These are phyloP conservation scores for Sinosuthora webbiana DNA, from an alignment of 2,113 vertebrate genomes.

Conservation along the genomic window DNA sequence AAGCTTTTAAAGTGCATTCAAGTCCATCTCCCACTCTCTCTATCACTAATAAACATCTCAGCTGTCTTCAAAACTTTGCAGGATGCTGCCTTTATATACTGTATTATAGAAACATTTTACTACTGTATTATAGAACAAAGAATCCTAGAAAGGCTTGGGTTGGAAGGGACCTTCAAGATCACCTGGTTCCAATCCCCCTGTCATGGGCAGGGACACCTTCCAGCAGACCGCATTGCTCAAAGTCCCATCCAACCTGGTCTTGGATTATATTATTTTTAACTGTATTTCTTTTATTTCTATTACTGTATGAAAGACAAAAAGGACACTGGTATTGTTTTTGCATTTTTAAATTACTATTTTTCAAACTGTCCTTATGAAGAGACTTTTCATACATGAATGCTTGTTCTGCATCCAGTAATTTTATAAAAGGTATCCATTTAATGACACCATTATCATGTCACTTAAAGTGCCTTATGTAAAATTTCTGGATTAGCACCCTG, in stretches of 20 bases:
- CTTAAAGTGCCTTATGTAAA: slow-evolving; percentile 27
- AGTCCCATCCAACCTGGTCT: background rate
- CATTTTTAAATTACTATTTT: slow-evolving; percentile 4
- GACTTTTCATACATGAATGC: background rate
- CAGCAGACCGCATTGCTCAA: background rate
- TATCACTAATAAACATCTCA: background rate
- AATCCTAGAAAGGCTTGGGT: background rate
- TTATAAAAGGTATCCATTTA: slow-evolving; percentile 30
- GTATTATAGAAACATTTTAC: background rate
- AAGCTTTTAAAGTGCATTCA: background rate
- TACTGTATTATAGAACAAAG: background rate
- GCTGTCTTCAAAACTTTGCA: background rate
- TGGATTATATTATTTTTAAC: background rate
- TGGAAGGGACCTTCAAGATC: background rate
- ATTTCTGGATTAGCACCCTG: slow-evolving; percentile 16
- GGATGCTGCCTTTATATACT: background rate
- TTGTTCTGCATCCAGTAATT: background rate
- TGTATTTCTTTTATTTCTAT: background rate
- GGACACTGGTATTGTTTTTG: background rate
- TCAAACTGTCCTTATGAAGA: background rate
- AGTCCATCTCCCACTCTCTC: background rate
- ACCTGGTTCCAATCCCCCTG: background rate
- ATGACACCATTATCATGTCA: slow-evolving; percentile 29
- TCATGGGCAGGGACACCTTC: background rate
- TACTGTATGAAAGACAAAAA: background rate